Percentiles rank a stretch among this genome's conserved stretches.
Conservation (phyloP, 1,140 invertebrate species). For the Penaeus chinensis region DNA sequence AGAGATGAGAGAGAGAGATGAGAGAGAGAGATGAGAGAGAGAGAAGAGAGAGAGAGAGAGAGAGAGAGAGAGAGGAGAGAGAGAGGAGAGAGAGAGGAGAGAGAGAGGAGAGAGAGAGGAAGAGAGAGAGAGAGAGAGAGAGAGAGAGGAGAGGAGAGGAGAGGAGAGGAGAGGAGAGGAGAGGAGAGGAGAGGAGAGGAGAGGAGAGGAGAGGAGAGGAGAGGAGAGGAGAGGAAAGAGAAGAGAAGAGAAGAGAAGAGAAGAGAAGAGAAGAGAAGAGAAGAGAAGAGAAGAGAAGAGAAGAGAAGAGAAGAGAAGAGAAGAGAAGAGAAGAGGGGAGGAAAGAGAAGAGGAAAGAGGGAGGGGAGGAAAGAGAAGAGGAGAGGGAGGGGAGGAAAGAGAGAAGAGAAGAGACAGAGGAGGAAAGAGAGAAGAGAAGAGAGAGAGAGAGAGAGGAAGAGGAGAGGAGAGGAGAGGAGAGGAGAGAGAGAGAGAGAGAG, state of each 20-base stretch:
- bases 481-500: conserved; percentile 8
- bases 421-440: too few relatives aligned
- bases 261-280: not conserved
- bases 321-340: conserved; percentile 1
- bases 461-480: too few relatives aligned
- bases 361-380: conserved; percentile 8
- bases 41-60: conserved; percentile 2
- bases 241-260: not conserved
- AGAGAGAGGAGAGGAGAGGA: not conserved
- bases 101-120: not conserved
- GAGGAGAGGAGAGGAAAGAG: not conserved
- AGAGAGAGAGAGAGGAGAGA: not conserved
- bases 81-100: not conserved
- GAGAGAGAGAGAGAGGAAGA: too few relatives aligned
- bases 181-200: conserved; percentile 1
- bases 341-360: conserved; percentile 9
- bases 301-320: not conserved
- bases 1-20: too few relatives aligned
- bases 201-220: not conserved
- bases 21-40: too few relatives aligned
- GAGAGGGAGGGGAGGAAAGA: too few relatives aligned
- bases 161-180: not conserved
- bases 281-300: not conserved
- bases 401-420: too few relatives aligned
- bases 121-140: not conserved